Percentiles rank a stretch among this genome's conserved stretches.
Conservation (phyloP, 2,888 invertebrate species). For the Hartigia nigra region DNA sequence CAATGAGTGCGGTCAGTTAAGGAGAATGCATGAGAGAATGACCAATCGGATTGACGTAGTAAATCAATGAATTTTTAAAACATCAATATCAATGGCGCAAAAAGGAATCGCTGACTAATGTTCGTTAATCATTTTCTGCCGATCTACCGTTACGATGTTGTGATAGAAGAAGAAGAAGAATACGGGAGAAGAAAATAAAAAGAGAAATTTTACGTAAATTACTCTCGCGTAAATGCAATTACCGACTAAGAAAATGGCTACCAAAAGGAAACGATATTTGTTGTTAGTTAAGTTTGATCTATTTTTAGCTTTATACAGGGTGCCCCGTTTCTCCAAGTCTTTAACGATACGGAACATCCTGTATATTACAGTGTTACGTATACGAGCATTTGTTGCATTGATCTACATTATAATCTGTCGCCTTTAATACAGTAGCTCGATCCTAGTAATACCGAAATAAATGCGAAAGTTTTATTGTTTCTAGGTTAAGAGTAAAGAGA, state of each 20-base stretch:
- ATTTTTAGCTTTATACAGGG: conserved; percentile 34
- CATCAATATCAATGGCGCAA: not conserved
- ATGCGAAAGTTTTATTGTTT: conserved; percentile 19
- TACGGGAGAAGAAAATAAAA: not conserved
- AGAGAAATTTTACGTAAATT: not conserved
- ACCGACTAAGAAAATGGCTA: conserved; percentile 30
- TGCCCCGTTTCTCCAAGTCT: not conserved
- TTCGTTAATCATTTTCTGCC: conserved; percentile 26
- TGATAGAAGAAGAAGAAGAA: not conserved
- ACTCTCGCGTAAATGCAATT: not conserved
- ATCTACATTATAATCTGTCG: not conserved
- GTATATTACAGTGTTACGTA: not conserved
- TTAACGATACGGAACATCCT: not conserved
- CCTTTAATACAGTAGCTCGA: conserved; percentile 22
- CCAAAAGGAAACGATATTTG: conserved; percentile 44
- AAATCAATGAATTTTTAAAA: not conserved
- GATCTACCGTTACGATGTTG: not conserved
- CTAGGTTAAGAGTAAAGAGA: conserved; percentile 13
- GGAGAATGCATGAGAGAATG: not conserved
- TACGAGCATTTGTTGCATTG: not conserved
- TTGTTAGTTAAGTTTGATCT: conserved; percentile 48
- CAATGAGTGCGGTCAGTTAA: not conserved
- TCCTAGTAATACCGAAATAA: not conserved
- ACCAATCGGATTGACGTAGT: not conserved
- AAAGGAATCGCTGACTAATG: conserved; percentile 21